phyloP scores from a whole-genome alignment of 2,888 invertebrate species.

The Melinaea menophilus region DNA sequence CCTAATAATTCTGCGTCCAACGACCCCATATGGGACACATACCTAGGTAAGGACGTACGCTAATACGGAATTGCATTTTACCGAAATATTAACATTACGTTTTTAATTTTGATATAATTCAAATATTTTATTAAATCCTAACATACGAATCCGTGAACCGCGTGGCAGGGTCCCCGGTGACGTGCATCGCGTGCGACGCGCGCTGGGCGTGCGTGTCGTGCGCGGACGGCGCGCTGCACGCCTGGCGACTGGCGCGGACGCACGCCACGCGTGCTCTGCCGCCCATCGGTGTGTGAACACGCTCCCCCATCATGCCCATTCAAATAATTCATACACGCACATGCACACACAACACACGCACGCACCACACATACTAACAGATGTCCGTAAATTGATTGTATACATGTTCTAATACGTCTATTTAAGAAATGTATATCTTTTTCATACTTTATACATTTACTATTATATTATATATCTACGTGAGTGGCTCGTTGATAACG shows the following conservation, averaged over 20 bases:
- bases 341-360: constrained; percentile 67
- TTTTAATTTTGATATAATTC: no score
- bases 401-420: no score
- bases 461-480: no score
- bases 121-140: neutral
- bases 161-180: constrained; percentile 75
- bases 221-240: constrained; percentile 82
- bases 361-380: constrained; percentile 31
- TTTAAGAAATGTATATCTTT: no score
- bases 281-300: constrained; percentile 59
- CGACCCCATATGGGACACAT: constrained; percentile 84
- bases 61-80: neutral
- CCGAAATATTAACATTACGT: neutral
- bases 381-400: no score
- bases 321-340: constrained; percentile 37
- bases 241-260: constrained; percentile 74
- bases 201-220: constrained; percentile 81
- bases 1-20: constrained; percentile 76
- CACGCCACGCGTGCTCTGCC: constrained; percentile 75
- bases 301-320: no score
- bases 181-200: constrained; percentile 79
- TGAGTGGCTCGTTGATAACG: no score
- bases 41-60: constrained; percentile 69
- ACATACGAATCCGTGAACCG: neutral
- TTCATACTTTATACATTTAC: no score